Conservation (phyloP, 2,888 invertebrate genomes). For the Ophioninae sp. region DNA sequence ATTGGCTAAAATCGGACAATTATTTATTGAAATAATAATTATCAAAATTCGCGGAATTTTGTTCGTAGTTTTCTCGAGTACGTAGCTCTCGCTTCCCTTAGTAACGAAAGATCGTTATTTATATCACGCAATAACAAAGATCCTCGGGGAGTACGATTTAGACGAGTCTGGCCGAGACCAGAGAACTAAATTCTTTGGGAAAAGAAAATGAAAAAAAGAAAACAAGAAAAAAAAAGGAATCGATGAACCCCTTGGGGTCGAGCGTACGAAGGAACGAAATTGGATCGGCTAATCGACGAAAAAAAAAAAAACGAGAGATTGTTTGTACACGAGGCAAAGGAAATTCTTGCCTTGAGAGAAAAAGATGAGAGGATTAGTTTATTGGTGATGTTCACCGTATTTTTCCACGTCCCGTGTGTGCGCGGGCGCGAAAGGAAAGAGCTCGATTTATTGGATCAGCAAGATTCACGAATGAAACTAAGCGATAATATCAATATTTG, state of each 20-base stretch:
- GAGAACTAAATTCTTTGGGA: background rate
- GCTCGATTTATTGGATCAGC: conserved; percentile 52
- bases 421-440: conserved; percentile 3
- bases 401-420: conserved; percentile 15
- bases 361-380: background rate
- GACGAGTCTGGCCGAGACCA: background rate
- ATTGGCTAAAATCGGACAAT: no score
- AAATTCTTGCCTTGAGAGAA: conserved; percentile 4
- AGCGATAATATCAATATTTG: conserved; percentile 59
- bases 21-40: no score
- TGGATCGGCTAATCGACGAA: conserved; percentile 2
- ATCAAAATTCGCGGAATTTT: no score
- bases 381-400: conserved; percentile 21
- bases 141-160: background rate
- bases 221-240: background rate
- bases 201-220: background rate
- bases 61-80: no score
- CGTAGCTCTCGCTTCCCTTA: no score
- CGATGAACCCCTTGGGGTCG: background rate
- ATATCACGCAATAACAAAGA: background rate
- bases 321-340: background rate
- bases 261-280: background rate
- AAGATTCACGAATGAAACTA: conserved; percentile 36
- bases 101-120: no score
- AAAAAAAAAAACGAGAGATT: background rate